These are phyloP conservation scores for Xiphias gladius DNA, from an alignment of 2,113 vertebrate species.

Conservation along the genomic window DNA sequence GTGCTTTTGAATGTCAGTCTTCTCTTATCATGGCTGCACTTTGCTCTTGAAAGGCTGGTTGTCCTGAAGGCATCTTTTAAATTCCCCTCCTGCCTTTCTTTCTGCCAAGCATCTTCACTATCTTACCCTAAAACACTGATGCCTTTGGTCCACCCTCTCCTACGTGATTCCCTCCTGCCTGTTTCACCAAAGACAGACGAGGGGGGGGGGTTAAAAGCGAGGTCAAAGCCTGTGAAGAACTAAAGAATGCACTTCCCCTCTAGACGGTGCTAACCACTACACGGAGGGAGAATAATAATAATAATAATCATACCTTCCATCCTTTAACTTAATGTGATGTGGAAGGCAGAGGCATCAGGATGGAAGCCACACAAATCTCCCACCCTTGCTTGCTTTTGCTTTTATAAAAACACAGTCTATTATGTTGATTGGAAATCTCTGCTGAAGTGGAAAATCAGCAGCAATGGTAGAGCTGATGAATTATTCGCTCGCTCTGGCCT, in stretches of 20 bases:
- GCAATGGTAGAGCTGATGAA: constrained; percentile 27
- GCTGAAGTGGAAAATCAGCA: constrained; percentile 51
- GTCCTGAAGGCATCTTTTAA: constrained; percentile 50
- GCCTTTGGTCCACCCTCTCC: not conserved
- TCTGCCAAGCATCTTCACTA: constrained; percentile 1
- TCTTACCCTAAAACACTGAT: not conserved
- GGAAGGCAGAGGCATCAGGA: constrained; percentile 23
- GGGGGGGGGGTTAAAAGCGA: not conserved
- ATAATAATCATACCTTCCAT: constrained; percentile 33
- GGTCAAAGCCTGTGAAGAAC: constrained; percentile 8
- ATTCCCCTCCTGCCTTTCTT: not conserved
- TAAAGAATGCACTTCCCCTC: constrained; percentile 17
- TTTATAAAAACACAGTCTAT: constrained; percentile 17
- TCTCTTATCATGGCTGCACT: constrained; percentile 48
- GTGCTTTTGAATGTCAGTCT: constrained; percentile 28
- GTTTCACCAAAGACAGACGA: constrained; percentile 1
- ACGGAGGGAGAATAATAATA: too few species aligned
- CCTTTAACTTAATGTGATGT: constrained; percentile 34
- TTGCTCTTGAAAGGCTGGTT: constrained; percentile 46
- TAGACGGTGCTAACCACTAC: not conserved
- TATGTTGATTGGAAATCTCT: constrained; percentile 61
- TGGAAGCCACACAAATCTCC: constrained; percentile 44
- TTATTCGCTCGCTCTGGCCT: not conserved
- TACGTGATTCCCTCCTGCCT: not conserved
- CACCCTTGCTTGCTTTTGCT: not conserved